phyloP scores from a whole-genome alignment of 2,888 invertebrate genomes.

The Rhamnusium bicolor region DNA sequence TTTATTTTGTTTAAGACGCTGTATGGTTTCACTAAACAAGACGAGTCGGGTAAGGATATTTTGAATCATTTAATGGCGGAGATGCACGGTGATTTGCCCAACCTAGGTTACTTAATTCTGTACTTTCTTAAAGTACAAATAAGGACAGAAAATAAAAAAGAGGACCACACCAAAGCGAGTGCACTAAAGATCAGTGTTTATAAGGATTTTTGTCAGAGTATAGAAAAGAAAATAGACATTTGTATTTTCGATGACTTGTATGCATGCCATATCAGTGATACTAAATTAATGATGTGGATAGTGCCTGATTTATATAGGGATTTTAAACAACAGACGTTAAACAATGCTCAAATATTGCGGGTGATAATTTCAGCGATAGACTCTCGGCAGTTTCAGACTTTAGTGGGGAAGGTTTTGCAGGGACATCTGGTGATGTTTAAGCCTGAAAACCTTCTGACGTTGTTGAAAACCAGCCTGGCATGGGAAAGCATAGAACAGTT shows the following conservation, averaged over 20 bases:
- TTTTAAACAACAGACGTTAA: constrained; percentile 89
- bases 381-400: constrained; percentile 89
- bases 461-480: constrained; percentile 87
- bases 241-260: constrained; percentile 88
- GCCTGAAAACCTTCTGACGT: constrained; percentile 81
- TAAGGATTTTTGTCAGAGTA: constrained; percentile 87
- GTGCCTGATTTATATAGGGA: constrained; percentile 94
- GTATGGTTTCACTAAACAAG: constrained; percentile 78
- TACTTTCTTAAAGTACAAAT: constrained; percentile 91
- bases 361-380: constrained; percentile 93
- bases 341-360: constrained; percentile 90
- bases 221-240: constrained; percentile 81
- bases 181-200: constrained; percentile 90
- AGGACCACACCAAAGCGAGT: constrained; percentile 70
- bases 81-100: constrained; percentile 81
- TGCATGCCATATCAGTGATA: constrained; percentile 91
- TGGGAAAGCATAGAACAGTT: constrained; percentile 99
- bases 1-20: constrained; percentile 92
- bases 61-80: constrained; percentile 84
- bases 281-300: constrained; percentile 91
- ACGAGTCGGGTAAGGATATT: constrained; percentile 85
- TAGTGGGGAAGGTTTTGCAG: constrained; percentile 87
- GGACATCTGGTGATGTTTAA: constrained; percentile 85
- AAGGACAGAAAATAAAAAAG: constrained; percentile 72
- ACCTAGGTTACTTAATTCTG: constrained; percentile 87